Evolutionary conservation across 2,113 vertebrate species (phyloP), one percentile per base, ranked within the genome.

Genomic region (Spea multiplicata): DNA sequence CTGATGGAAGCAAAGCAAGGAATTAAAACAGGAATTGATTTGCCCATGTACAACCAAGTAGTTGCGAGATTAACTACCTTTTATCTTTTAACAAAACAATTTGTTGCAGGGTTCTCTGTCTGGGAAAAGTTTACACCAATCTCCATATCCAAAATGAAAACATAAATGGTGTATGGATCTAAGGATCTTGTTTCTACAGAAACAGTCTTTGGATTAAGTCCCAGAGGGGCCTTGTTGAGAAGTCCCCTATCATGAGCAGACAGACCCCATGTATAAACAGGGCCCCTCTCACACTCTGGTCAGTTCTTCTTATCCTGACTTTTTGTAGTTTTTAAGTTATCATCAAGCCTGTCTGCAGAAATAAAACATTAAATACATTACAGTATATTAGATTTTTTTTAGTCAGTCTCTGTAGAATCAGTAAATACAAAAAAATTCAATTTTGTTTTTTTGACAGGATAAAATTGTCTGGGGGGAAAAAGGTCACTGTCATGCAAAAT

Each of bases 181-280:
- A 72, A 66, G 61, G 66, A 72, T 79, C 76, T 65, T 64, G 61
- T 79, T 72, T 72, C 76, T 61, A 66, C 49, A 73, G 69, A 44
- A 73, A 79, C 76, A 71, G 70, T 46, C 70, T 79, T 79, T 66
- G 70, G 76, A 72, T 57, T 55, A 65, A 66, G 61, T 72, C 69
- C 68, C 69, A 53, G 12, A 79, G 69, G 76, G 70, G 61, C 76
- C 61, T 66, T 73, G 49, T 66, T 79, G 52, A 73, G 44, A 65
- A 79, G 59, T 73, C 61, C 61, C 69, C 76, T 79, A 79, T 73
- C 70, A 46, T 4, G 14, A 17, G 59, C 76, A 79, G 76, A 79
- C 69, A 79, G 62, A 62, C 76, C 75, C 50, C 49, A 44, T 72
- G 61, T 73, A 49, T 79, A 79, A 71, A 79, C 69, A 79, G 44